phyloP scores from a whole-genome alignment of 64 coral and sea anemone species.

The Acropora tenuis region DNA sequence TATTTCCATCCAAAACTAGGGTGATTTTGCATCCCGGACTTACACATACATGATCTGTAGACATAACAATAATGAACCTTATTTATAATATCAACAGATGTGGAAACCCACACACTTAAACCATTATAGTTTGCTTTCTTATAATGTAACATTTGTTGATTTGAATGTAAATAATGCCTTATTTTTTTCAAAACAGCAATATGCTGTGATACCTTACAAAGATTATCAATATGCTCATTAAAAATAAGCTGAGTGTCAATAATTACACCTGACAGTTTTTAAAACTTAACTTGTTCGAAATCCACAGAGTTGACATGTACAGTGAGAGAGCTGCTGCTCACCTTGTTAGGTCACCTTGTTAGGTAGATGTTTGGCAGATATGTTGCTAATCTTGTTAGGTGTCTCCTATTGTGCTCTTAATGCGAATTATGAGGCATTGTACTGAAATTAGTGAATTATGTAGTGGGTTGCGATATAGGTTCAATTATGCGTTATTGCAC shows the following conservation, averaged over 20 bases:
- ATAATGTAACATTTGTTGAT: conserved; percentile 13
- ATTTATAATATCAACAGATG: not conserved
- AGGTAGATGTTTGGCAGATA: not conserved
- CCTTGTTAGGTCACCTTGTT: conserved; percentile 51
- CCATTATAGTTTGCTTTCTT: conserved; percentile 11
- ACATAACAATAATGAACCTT: not conserved
- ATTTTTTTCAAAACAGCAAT: conserved; percentile 32
- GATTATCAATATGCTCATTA: conserved; percentile 36
- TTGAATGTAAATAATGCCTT: not conserved
- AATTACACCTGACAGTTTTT: conserved; percentile 28
- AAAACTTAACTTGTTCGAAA: conserved; percentile 42
- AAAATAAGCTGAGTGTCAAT: conserved; percentile 46
- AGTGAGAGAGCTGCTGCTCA: not conserved
- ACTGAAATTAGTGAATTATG: no score
- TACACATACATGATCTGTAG: no score
- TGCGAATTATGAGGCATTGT: no score
- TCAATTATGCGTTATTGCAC: no score
- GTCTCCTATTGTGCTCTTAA: no score
- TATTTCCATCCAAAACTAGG: not conserved
- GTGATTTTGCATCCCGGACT: no score
- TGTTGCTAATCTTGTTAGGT: not conserved
- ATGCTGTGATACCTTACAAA: conserved; percentile 1
- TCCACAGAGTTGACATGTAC: conserved; percentile 5
- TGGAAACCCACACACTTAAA: not conserved
- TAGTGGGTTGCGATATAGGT: no score